Conservation (phyloP, 1,140 invertebrate species). For the Drosophila rhopaloa region DNA sequence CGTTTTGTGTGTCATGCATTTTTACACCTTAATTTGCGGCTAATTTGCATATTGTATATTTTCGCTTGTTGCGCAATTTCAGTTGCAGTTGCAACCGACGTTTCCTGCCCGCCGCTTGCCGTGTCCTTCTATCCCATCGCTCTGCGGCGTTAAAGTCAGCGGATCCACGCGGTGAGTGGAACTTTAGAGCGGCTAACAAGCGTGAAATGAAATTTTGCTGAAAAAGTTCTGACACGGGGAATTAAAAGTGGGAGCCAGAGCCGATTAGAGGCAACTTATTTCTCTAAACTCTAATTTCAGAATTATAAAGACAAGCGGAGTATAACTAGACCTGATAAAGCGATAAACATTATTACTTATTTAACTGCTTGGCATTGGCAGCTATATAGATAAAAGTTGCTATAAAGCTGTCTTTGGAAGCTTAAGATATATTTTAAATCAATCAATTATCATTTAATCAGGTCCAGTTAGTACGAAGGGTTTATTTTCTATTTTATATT, state of each 20-base stretch:
- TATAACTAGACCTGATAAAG: too few relatives aligned
- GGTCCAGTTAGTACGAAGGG: too few relatives aligned
- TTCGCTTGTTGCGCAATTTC: conserved; percentile 72
- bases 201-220: conserved; percentile 38
- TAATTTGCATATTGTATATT: conserved; percentile 80
- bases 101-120: conserved; percentile 19
- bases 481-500: conserved; percentile 23
- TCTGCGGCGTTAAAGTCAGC: conserved; percentile 19
- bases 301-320: not conserved
- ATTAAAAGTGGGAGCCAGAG: conserved; percentile 9
- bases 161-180: conserved; percentile 18
- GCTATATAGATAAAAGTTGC: too few relatives aligned
- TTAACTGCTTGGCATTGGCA: too few relatives aligned
- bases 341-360: too few relatives aligned
- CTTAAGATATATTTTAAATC: not conserved
- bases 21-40: conserved; percentile 80
- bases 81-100: conserved; percentile 44
- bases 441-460: not conserved
- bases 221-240: conserved; percentile 19
- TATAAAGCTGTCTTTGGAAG: too few relatives aligned
- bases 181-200: conserved; percentile 43
- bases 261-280: conserved; percentile 13
- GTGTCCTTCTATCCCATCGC: conserved; percentile 18
- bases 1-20: conserved; percentile 80
- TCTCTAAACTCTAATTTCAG: not conserved